These are phyloP conservation scores for Calvadosia cruxmelitensis DNA, from an alignment of 30 jellyfish, hydroid and myxozoan species.

Conservation along the genomic window DNA sequence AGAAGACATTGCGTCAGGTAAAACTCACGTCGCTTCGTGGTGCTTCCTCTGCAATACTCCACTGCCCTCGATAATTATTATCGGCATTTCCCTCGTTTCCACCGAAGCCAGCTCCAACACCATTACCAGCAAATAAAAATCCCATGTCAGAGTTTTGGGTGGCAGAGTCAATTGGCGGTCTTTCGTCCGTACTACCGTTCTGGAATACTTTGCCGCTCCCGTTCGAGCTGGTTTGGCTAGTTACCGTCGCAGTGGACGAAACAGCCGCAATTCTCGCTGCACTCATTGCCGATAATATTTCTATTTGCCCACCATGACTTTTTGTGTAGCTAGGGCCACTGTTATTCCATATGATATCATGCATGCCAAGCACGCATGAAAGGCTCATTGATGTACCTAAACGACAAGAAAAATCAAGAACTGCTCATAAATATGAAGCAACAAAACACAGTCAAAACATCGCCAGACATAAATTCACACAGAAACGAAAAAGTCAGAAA, in stretches of 20 bases:
- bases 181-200: not conserved
- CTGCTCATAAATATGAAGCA: not conserved
- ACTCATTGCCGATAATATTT: not conserved
- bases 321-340: slow-evolving; percentile 29
- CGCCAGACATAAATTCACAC: too few species aligned
- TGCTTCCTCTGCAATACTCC: slow-evolving; percentile 53
- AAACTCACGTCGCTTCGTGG: slow-evolving; percentile 16
- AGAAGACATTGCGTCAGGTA: too few species aligned
- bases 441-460: not conserved
- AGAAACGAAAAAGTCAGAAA: too few species aligned
- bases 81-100: slow-evolving; percentile 11
- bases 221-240: not conserved
- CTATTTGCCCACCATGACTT: not conserved
- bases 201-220: not conserved
- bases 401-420: not conserved
- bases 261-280: not conserved
- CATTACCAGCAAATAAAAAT: slow-evolving; percentile 27
- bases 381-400: slow-evolving; percentile 73
- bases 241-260: not conserved
- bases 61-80: slow-evolving; percentile 34
- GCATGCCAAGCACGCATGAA: slow-evolving; percentile 97
- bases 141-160: slow-evolving; percentile 1
- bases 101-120: slow-evolving; percentile 9
- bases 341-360: slow-evolving; percentile 79
- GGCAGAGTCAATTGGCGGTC: not conserved